Conservation (phyloP, 1,140 invertebrate species). For the Bombus consobrinus region DNA sequence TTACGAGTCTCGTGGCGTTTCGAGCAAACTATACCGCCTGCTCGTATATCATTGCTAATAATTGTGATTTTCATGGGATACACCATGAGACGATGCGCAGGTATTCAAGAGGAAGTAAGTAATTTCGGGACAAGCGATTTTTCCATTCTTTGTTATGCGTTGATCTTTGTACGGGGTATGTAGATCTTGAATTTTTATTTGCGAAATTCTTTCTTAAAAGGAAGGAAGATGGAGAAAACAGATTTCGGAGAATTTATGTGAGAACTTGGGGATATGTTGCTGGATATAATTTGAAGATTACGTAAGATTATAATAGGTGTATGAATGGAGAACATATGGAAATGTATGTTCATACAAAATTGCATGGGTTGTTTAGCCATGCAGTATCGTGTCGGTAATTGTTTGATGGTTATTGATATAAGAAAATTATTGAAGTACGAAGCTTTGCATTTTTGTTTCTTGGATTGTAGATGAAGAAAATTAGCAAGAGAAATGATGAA, state of each 20-base stretch:
- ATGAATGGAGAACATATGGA: no score
- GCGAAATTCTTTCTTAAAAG: background rate
- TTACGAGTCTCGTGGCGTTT: background rate
- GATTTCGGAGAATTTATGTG: background rate
- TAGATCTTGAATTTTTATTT: background rate
- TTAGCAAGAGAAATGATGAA: no score
- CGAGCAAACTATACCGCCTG: background rate
- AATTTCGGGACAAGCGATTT: background rate
- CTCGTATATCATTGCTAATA: background rate
- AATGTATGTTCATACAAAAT: no score
- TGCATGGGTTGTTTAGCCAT: background rate
- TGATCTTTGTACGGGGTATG: no score
- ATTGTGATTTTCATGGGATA: background rate
- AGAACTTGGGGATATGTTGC: background rate
- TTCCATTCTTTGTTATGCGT: background rate
- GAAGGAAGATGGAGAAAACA: background rate
- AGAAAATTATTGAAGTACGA: background rate
- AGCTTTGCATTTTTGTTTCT: background rate
- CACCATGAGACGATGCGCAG: background rate
- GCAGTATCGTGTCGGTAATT: background rate
- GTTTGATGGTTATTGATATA: background rate
- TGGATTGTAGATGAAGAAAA: no score
- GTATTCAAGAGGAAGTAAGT: slow-evolving; percentile 4
- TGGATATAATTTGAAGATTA: no score
- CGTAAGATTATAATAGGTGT: no score